Base-by-base conservation (phyloP, 1,140 invertebrate species). In the Neodiprion virginianus region DNA sequence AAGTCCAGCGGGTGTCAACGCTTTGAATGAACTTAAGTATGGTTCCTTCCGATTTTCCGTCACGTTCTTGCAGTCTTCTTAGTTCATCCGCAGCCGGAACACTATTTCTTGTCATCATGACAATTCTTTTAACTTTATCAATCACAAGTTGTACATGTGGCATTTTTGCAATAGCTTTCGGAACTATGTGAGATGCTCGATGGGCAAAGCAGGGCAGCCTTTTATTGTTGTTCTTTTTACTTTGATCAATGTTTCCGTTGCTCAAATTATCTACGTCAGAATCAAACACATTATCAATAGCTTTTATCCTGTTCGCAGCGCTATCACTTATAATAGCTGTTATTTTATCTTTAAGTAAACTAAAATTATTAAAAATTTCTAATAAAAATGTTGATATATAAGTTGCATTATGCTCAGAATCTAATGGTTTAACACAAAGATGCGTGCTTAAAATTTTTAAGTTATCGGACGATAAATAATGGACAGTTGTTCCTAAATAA, bases 221-320 rank as follows among this genome's bases (percentile, higher is more conserved):
- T 40, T 73, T 74, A 9, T 61, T 8, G 5, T 11, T n/a, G 53
- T n/a, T 8, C 53, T 17, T 17, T 17, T 17, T 17, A 17, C 17
- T 17, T 17, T 17, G 17, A 17, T 17, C 17, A 17, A 17, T 17
- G 17, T 17, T 17, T 17, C 17, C 17, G 17, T 17, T 0, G 17
- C 17, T 17, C 17, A 17, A 17, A 17, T 17, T 17, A 17, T 17
- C 17, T 17, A 17, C 17, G 17, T 17, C 17, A 17, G 17, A 17
- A 17, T 82, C 84, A 81, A 88, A 86, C 61, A 77, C 82, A n/a
- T 85, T 23, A 71, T 85, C 80, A 11, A 87, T 77, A 68, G 83
- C 83, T 75, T 83, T 85, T 8, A 81, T 78, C 75, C 87, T 85
- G 77, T 86, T 87, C 11, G 83, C 80, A 23, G 77, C 81, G 77